These are phyloP conservation scores for Phyllotis vaccarum DNA, from an alignment of 2,797 vertebrate genomes.

Conservation along the genomic window DNA sequence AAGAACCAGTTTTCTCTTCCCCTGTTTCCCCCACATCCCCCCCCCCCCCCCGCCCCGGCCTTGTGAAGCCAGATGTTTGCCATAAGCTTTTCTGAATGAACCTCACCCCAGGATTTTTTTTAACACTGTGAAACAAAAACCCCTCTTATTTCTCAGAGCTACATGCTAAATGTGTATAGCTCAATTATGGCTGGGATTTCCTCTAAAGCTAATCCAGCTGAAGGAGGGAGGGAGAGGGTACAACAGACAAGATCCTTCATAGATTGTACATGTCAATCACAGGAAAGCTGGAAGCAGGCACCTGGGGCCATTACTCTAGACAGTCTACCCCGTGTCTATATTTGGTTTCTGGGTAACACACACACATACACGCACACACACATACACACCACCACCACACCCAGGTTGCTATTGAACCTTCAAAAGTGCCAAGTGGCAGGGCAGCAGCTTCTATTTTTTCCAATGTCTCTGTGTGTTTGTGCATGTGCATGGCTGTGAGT, in stretches of 20 bases:
- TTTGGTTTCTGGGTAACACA: constrained; percentile 3
- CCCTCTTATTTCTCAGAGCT: constrained; percentile 21
- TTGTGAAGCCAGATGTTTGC: not conserved
- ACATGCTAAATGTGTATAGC: constrained; percentile 3
- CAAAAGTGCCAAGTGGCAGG: not conserved
- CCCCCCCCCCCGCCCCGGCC: too few species aligned
- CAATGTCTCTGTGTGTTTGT: not conserved
- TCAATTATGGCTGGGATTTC: not conserved
- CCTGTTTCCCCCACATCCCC: too few species aligned
- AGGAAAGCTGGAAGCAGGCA: not conserved
- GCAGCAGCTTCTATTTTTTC: not conserved
- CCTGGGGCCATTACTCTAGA: not conserved
- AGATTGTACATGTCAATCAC: not conserved
- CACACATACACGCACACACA: not conserved
- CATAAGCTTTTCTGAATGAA: constrained; percentile 48
- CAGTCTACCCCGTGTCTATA: not conserved
- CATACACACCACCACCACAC: not conserved
- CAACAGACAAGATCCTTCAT: not conserved
- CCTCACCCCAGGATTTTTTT: constrained; percentile 26
- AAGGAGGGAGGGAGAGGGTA: not conserved
- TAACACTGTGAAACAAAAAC: constrained; percentile 6
- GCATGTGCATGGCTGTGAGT: fast-evolving
- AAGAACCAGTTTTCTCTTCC: not conserved
- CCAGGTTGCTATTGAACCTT: not conserved
- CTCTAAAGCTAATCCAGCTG: constrained; percentile 47